phyloP scores from a whole-genome alignment of 2,888 invertebrate species.

The Hylaea fasciaria region DNA sequence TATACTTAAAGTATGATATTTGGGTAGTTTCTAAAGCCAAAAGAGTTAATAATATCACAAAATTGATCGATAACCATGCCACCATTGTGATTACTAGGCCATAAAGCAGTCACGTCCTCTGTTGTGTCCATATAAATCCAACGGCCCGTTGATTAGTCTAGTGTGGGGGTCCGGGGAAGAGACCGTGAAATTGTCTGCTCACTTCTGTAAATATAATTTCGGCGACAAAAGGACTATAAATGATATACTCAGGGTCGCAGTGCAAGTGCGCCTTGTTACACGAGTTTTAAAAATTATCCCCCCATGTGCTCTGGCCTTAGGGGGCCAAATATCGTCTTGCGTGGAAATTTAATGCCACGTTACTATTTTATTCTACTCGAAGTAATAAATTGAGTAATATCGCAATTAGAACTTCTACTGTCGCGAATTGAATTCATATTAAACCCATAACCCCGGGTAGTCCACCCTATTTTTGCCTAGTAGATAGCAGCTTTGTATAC shows the following conservation, averaged over 20 bases:
- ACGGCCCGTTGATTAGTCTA: conserved; percentile 75
- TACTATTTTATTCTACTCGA: conserved; percentile 1
- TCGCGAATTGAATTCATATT: too few relatives aligned
- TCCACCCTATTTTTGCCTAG: too few relatives aligned
- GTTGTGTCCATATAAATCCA: conserved; percentile 59
- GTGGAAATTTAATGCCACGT: conserved; percentile 29
- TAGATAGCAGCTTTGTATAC: too few relatives aligned
- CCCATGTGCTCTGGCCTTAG: conserved; percentile 39
- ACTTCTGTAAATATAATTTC: conserved; percentile 85
- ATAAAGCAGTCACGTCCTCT: neutral
- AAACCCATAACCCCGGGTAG: too few relatives aligned
- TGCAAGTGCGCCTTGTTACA: conserved; percentile 77
- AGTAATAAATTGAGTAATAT: neutral
- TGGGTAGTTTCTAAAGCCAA: neutral
- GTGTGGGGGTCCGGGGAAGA: conserved; percentile 79
- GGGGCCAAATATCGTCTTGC: conserved; percentile 41
- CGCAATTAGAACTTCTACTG: neutral
- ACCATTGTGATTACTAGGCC: too few relatives aligned
- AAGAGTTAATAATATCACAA: neutral
- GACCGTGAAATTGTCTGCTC: conserved; percentile 85
- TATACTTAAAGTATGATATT: too few relatives aligned
- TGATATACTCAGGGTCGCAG: conserved; percentile 78
- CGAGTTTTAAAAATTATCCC: conserved; percentile 67
- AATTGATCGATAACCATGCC: too few relatives aligned
- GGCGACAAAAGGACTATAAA: conserved; percentile 84